Percentiles rank a stretch among this genome's conserved stretches.
Evolutionary conservation across 2,113 vertebrate species (phyloP).

Genomic region (Poicephalus meyeri): DNA sequence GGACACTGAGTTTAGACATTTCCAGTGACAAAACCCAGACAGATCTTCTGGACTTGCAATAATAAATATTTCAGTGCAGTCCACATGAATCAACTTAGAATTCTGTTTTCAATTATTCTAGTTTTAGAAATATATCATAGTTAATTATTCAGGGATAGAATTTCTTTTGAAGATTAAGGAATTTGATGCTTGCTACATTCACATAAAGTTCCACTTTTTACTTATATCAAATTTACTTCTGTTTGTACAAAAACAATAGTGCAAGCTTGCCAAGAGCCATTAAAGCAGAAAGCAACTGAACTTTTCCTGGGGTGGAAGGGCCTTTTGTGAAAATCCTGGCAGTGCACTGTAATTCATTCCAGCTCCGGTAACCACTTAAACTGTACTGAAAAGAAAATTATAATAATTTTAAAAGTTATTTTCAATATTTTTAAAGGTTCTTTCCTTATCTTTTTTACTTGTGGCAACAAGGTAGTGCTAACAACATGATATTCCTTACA

Average conservation of each 20-base stretch:
- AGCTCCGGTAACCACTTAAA: neutral
- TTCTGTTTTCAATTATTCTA: conserved; percentile 96
- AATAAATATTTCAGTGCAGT: conserved; percentile 90
- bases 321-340: conserved; percentile 45
- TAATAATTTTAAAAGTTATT: neutral
- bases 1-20: conserved; percentile 88
- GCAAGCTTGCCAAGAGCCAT: conserved; percentile 74
- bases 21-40: conserved; percentile 90
- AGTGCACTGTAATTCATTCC: neutral
- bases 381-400: neutral
- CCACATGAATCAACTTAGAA: conserved; percentile 88
- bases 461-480: neutral
- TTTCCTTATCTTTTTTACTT: neutral
- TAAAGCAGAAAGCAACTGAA: conserved; percentile 71
- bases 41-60: conserved; percentile 87
- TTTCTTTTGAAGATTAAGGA: conserved; percentile 85
- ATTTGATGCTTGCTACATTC: conserved; percentile 79
- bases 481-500: neutral
- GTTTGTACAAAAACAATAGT: conserved; percentile 77
- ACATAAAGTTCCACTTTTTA: conserved; percentile 78
- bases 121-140: conserved; percentile 89
- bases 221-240: conserved; percentile 78
- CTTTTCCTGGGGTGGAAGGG: conserved; percentile 43
- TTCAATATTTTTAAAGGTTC: neutral
- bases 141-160: conserved; percentile 90